Conservation (phyloP, 2,113 vertebrate species). For the Caretta caretta region DNA sequence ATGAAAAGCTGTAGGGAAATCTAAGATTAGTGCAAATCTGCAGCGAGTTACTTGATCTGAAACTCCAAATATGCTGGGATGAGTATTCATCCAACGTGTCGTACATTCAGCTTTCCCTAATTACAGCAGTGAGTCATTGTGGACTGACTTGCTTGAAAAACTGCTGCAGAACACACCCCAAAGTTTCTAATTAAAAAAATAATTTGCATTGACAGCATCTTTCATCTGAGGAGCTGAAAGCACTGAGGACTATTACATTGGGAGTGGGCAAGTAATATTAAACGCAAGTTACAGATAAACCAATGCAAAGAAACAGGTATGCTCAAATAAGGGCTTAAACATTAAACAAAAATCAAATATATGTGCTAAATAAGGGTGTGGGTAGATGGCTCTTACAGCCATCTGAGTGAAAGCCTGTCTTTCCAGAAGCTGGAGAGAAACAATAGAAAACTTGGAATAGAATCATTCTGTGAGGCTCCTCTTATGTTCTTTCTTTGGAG, state of each 20-base stretch:
- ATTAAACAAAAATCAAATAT: background rate
- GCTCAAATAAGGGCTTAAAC: constrained; percentile 35
- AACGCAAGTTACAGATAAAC: constrained; percentile 41
- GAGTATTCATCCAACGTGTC: background rate
- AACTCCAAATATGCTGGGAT: background rate
- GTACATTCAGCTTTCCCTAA: background rate
- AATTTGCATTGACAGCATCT: constrained; percentile 41
- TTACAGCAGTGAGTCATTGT: background rate
- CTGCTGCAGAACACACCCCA: constrained; percentile 27
- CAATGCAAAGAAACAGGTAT: constrained; percentile 44
- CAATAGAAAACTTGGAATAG: background rate
- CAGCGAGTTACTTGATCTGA: background rate
- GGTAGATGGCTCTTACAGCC: background rate
- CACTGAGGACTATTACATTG: background rate
- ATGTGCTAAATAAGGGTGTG: constrained; percentile 10
- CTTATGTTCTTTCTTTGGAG: background rate
- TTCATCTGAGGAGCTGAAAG: constrained; percentile 59
- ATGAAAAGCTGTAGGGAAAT: background rate
- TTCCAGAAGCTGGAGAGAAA: constrained; percentile 25
- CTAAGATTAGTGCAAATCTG: background rate
- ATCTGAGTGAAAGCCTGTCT: background rate
- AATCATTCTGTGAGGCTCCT: background rate
- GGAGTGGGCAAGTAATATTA: constrained; percentile 35
- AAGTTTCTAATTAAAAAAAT: constrained; percentile 58
- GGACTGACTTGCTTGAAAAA: background rate